Evolutionary conservation across 2,888 invertebrate species (phyloP).

Genomic region (Rhabditoides inermis): DNA sequence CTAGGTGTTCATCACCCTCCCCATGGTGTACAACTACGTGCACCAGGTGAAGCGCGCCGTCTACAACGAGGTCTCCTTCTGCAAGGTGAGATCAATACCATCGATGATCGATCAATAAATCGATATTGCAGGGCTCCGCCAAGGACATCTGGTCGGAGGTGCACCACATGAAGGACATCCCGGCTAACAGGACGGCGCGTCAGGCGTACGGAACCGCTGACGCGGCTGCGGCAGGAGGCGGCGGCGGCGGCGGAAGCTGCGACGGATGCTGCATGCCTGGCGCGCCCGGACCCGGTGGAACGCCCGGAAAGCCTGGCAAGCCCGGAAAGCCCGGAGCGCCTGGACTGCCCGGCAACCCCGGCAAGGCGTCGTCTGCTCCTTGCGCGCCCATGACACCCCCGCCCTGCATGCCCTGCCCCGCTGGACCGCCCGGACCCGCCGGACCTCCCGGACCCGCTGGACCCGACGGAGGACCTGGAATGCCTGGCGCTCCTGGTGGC

Average conservation of each 20-base stretch:
- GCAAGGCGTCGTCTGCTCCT: neutral
- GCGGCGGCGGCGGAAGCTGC: neutral
- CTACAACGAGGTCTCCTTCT: too few relatives aligned
- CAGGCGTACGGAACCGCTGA: conserved; percentile 5
- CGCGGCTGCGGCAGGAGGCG: neutral
- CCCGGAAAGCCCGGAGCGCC: too few relatives aligned
- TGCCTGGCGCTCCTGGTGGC: too few relatives aligned
- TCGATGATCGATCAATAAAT: too few relatives aligned
- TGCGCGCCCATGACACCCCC: conserved; percentile 7
- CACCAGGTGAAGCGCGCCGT: too few relatives aligned
- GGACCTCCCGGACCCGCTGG: too few relatives aligned
- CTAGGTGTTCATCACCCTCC: too few relatives aligned
- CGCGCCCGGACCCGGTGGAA: conserved; percentile 17
- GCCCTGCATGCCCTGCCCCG: conserved; percentile 7
- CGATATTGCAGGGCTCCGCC: conserved; percentile 12
- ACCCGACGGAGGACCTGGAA: too few relatives aligned
- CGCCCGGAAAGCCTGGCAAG: conserved; percentile 15
- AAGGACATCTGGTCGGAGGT: conserved; percentile 20
- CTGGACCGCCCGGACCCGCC: too few relatives aligned
- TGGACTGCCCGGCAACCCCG: conserved; percentile 1
- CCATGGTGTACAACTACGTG: too few relatives aligned
- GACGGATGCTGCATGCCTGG: conserved; percentile 13
- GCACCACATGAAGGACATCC: conserved; percentile 10
- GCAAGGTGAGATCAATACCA: too few relatives aligned
- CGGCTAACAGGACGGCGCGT: conserved; percentile 11